These are phyloP conservation scores for Stichopus horrens DNA, from an alignment of 53 echinoderm and acorn worm genomes.

Conservation along the genomic window DNA sequence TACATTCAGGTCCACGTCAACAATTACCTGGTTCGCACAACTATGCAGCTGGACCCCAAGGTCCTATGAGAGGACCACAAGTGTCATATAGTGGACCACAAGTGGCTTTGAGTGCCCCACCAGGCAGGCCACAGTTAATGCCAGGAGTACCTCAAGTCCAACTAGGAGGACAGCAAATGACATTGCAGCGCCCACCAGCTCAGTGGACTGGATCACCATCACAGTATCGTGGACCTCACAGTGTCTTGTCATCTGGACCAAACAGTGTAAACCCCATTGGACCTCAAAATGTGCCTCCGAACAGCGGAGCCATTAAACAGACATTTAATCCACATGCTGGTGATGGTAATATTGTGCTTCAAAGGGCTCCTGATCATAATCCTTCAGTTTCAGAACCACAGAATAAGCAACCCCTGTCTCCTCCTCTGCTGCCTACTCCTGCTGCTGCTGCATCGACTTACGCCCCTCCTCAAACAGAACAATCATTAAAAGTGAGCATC, in stretches of 20 bases:
- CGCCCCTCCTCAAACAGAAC: background rate
- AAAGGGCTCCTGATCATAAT: slow-evolving; percentile 2
- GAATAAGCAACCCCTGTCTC: background rate
- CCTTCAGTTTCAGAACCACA: background rate
- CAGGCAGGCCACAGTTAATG: background rate
- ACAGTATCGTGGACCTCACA: slow-evolving; percentile 5
- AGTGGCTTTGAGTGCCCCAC: background rate
- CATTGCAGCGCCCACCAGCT: background rate
- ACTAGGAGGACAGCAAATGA: background rate
- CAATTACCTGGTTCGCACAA: background rate
- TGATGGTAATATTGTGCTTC: slow-evolving; percentile 28
- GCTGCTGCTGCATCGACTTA: background rate
- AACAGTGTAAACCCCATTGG: slow-evolving; percentile 9
- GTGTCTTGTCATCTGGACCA: background rate
- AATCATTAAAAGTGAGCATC: background rate
- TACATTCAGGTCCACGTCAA: background rate
- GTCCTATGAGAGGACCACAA: background rate
- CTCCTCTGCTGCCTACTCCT: background rate
- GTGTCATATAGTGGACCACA: background rate
- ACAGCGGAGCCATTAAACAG: background rate
- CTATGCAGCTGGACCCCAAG: background rate
- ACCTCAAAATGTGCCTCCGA: slow-evolving; percentile 10
- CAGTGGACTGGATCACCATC: background rate
- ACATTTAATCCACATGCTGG: background rate
- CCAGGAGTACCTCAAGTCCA: background rate